Evolutionary conservation across 2,888 invertebrate genomes (phyloP).

Genomic region (Scelioninae gen. 1): DNA sequence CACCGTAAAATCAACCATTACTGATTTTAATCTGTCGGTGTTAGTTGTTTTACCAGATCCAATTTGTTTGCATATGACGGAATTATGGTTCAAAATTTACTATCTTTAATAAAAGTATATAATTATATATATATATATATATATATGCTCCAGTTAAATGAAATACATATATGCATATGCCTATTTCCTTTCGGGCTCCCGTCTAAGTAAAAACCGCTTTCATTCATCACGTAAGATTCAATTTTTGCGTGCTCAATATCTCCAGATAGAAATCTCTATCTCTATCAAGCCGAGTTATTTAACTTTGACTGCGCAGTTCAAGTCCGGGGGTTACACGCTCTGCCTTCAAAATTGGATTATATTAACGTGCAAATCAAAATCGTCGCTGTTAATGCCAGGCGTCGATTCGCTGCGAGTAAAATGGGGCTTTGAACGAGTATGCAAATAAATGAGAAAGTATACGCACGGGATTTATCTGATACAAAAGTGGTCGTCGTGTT

Average conservation of each 20-base stretch:
- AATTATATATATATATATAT: too few relatives aligned
- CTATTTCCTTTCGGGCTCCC: too few relatives aligned
- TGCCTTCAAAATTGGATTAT: conserved; percentile 8
- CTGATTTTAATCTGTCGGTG: too few relatives aligned
- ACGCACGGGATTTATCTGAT: conserved; percentile 39
- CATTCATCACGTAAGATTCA: conserved; percentile 2
- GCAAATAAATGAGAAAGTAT: conserved; percentile 52
- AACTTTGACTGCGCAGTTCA: not conserved
- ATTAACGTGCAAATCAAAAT: conserved; percentile 43
- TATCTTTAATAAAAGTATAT: too few relatives aligned
- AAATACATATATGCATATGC: too few relatives aligned
- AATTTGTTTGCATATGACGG: too few relatives aligned
- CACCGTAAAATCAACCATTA: too few relatives aligned
- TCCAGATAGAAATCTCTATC: conserved; percentile 8
- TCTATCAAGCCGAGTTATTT: conserved; percentile 27
- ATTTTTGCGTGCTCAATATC: too few relatives aligned
- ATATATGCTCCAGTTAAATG: too few relatives aligned
- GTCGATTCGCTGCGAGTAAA: conserved; percentile 16
- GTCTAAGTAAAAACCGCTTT: not conserved
- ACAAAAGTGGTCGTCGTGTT: conserved; percentile 45
- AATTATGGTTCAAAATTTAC: too few relatives aligned
- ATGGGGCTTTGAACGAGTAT: conserved; percentile 37
- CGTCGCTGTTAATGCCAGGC: conserved; percentile 25
- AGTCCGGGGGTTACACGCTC: conserved; percentile 3
- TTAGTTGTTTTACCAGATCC: too few relatives aligned